A percentile compares a stretch with the other conserved stretches of the same genome.
phyloP scores from a whole-genome alignment of 2,888 invertebrate species.

The Trichogramma evanescens region DNA sequence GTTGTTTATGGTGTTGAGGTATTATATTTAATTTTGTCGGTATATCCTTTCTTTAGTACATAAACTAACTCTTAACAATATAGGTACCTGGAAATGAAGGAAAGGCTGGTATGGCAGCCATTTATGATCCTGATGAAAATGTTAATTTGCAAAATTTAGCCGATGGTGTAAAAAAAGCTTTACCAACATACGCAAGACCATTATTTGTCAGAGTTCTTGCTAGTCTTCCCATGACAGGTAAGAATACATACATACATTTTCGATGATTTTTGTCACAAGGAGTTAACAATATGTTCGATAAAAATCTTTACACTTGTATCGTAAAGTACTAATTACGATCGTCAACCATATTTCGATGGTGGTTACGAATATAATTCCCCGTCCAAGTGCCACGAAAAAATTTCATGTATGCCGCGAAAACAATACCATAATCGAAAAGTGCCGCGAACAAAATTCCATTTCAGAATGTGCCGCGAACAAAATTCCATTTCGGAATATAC shows the following conservation, averaged over 20 bases:
- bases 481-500: too few relatives aligned
- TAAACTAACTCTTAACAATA: background rate
- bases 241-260: background rate
- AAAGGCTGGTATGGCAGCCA: constrained; percentile 88
- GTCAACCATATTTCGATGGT: too few relatives aligned
- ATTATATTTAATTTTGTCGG: constrained; percentile 26
- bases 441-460: too few relatives aligned
- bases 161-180: constrained; percentile 59
- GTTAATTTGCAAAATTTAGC: constrained; percentile 58
- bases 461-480: too few relatives aligned
- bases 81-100: constrained; percentile 77
- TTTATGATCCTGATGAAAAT: constrained; percentile 62
- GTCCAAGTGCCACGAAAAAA: too few relatives aligned
- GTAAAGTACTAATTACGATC: too few relatives aligned
- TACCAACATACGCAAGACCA: constrained; percentile 84
- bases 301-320: too few relatives aligned
- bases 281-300: too few relatives aligned
- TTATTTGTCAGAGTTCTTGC: constrained; percentile 76
- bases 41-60: background rate
- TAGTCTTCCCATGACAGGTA: constrained; percentile 70
- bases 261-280: constrained; percentile 4
- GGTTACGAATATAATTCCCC: too few relatives aligned
- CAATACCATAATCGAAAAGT: too few relatives aligned
- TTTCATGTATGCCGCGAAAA: too few relatives aligned
- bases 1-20: constrained; percentile 91